phyloP scores from a whole-genome alignment of 2,888 invertebrate genomes.

The Agrypnus murinus region DNA sequence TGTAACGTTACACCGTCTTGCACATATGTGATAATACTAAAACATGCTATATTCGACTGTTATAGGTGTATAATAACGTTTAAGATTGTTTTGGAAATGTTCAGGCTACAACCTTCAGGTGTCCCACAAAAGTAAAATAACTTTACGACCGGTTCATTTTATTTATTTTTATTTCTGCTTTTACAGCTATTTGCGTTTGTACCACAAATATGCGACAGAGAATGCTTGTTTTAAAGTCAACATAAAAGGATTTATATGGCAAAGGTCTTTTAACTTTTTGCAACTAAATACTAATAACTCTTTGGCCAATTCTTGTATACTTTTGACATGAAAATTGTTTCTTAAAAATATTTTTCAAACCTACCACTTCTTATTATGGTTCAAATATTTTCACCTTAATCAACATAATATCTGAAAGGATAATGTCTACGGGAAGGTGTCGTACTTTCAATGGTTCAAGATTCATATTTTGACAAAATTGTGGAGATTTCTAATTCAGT shows the following conservation, averaged over 20 bases:
- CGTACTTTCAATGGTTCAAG: too few relatives aligned
- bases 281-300: too few relatives aligned
- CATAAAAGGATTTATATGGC: conserved; percentile 4
- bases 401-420: too few relatives aligned
- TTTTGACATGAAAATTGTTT: too few relatives aligned
- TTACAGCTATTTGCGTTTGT: conserved; percentile 23
- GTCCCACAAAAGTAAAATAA: conserved; percentile 15
- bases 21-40: neutral
- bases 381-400: too few relatives aligned
- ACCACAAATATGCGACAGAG: conserved; percentile 1
- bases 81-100: conserved; percentile 1
- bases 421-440: too few relatives aligned
- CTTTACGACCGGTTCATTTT: conserved; percentile 13
- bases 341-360: too few relatives aligned
- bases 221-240: conserved; percentile 13
- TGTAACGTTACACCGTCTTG: neutral
- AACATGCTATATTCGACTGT: neutral
- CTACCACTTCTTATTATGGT: too few relatives aligned
- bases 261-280: conserved; percentile 12
- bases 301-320: conserved; percentile 1
- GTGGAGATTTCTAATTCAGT: too few relatives aligned
- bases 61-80: neutral
- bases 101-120: conserved; percentile 13
- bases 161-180: conserved; percentile 18
- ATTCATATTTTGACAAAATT: too few relatives aligned